These are phyloP conservation scores for Drosophila asahinai DNA, from an alignment of 1,140 invertebrate genomes.

Conservation along the genomic window DNA sequence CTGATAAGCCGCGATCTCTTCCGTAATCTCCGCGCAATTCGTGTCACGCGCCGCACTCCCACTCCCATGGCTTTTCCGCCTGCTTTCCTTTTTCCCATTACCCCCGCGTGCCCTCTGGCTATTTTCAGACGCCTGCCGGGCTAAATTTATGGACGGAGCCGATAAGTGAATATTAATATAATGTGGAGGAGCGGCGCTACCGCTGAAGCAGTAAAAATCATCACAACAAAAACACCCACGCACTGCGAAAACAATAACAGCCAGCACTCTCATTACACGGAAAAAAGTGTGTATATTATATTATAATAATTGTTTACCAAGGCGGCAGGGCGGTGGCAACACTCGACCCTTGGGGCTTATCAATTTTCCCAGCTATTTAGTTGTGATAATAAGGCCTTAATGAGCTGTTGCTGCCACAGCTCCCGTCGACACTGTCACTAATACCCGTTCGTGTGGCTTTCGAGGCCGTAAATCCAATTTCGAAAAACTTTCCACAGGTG, in stretches of 20 bases:
- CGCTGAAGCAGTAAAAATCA: conserved; percentile 61
- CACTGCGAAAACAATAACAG: conserved; percentile 70
- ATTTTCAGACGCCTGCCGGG: conserved; percentile 52
- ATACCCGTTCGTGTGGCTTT: conserved; percentile 50
- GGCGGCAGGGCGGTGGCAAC: conserved; percentile 43
- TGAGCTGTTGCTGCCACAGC: conserved; percentile 53
- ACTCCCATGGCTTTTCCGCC: conserved; percentile 23
- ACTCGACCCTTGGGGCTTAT: conserved; percentile 56
- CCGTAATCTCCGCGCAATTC: conserved; percentile 41
- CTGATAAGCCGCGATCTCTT: conserved; percentile 52
- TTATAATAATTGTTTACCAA: conserved; percentile 46
- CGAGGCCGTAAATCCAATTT: conserved; percentile 57
- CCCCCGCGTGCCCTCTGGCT: conserved; percentile 7
- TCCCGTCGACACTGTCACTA: conserved; percentile 23
- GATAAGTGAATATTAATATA: conserved; percentile 66
- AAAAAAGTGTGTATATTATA: conserved; percentile 11
- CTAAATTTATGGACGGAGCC: conserved; percentile 46
- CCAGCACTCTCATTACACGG: conserved; percentile 46
- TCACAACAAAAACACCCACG: conserved; percentile 48
- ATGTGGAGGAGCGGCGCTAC: conserved; percentile 18
- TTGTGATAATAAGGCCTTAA: conserved; percentile 68
- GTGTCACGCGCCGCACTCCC: conserved; percentile 42
- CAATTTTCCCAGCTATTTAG: conserved; percentile 70
- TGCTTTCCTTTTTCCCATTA: conserved; percentile 19
- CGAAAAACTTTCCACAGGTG: conserved; percentile 69